Evolutionary conservation across 30 jellyfish, hydroid and myxozoan species (phyloP), one percentile per base, ranked within the genome.

Genomic region (Clytia hemisphaerica): DNA sequence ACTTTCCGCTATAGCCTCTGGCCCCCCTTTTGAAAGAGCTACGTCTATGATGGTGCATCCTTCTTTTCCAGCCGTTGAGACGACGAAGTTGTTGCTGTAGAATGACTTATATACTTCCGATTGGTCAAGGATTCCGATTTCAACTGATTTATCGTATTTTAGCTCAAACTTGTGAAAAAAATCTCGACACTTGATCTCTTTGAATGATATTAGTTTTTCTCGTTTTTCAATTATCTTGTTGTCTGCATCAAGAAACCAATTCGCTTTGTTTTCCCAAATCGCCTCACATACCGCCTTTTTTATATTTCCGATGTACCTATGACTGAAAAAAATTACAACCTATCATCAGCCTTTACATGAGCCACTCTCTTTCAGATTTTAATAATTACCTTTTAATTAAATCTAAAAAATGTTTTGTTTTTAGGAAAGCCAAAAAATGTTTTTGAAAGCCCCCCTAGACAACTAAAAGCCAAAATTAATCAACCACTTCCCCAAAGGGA

Each of bases 1-100:
- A 48, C 84, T 72, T 36, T 74, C 71, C 27, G 87, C 79, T 16
- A 58, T 74, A 26, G 78, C 80, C 15, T 74, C 87, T 28, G 69
- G 87, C 25, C 87, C 87, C n/a, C 58, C 80, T 60, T 74, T 58
- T 4, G 78, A 69, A 10, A 58, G 31, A 0, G 35, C 71, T 19
- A 74, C 47, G 37, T 74, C 87, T 12, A 74, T 42, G 18, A 74
- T 42, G 6, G 78, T 38, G 45, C 72, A 74, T 16, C 48, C 35
- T 12, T 37, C 49, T 15, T 36, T 15, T 31, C 58, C 21, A 19
- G 40, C 68, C 19, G 28, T 49, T 36, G 32, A 27, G 19, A 26
- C 50, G 18, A 71, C 10, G 7, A 49, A 60, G 24, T 50, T 50
- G 37, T 71, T 22, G 27, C 19, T 1, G 33, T 71, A 71, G 37